A percentile compares a stretch with the other conserved stretches of the same genome.
Conservation (phyloP, 2,888 invertebrate species). For the Oxyscelio sp. region DNA sequence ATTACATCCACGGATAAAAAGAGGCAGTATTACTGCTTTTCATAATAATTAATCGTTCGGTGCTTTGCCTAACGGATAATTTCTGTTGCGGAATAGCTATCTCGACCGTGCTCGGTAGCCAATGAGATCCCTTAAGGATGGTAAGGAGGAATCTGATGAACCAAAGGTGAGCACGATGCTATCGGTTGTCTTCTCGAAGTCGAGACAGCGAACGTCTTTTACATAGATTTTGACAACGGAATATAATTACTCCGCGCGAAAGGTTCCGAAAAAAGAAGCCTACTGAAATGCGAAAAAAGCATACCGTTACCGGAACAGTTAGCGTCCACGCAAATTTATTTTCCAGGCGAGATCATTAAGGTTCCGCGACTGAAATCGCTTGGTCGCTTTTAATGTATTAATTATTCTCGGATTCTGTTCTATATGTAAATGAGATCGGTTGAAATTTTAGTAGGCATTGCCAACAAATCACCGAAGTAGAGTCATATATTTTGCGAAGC, state of each 20-base stretch:
- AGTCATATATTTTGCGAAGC: constrained; percentile 61
- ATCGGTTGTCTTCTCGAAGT: constrained; percentile 25
- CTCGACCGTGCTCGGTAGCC: constrained; percentile 40
- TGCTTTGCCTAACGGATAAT: constrained; percentile 85
- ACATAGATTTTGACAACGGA: background rate
- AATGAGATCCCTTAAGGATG: constrained; percentile 34
- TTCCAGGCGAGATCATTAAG: constrained; percentile 4
- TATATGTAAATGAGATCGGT: constrained; percentile 66
- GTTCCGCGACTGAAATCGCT: constrained; percentile 26
- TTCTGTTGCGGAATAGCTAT: constrained; percentile 78
- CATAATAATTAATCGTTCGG: constrained; percentile 85
- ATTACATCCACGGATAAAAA: constrained; percentile 56
- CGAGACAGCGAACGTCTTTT: background rate
- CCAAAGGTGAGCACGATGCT: constrained; percentile 42
- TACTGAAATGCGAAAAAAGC: background rate
- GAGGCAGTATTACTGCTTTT: constrained; percentile 80
- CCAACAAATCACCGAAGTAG: constrained; percentile 53
- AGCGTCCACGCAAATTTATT: constrained; percentile 17
- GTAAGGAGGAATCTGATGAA: constrained; percentile 57
- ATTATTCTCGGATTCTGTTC: constrained; percentile 45
- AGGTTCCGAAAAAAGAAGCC: background rate
- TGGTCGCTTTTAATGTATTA: constrained; percentile 46
- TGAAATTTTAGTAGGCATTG: constrained; percentile 52
- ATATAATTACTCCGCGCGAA: background rate
- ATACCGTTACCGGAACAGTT: constrained; percentile 11